A percentile compares a stretch with the other conserved stretches of the same genome.
These are phyloP conservation scores for Merodon equestris DNA, from an alignment of 2,888 invertebrate genomes.

Conservation along the genomic window DNA sequence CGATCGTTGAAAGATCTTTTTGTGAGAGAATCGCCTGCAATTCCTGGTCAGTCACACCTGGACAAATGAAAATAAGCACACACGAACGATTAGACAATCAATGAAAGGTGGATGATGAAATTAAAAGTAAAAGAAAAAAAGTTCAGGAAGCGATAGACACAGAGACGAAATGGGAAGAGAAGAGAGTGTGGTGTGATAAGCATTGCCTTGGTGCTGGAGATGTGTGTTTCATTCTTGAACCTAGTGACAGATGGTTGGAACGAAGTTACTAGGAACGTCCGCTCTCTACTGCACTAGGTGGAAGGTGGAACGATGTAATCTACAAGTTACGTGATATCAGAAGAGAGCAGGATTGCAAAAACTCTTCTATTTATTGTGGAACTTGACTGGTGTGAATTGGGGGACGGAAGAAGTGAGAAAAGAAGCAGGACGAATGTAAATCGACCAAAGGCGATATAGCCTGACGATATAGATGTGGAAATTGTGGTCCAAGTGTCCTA, in stretches of 20 bases:
- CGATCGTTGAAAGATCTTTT: slow-evolving; percentile 87
- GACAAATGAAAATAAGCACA: too few relatives aligned
- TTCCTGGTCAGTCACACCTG: slow-evolving; percentile 85
- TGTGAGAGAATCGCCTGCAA: slow-evolving; percentile 86
- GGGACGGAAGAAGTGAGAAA: too few relatives aligned
- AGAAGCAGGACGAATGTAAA: too few relatives aligned
- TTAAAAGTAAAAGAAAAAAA: too few relatives aligned
- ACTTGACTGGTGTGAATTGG: too few relatives aligned
- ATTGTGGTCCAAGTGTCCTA: too few relatives aligned
- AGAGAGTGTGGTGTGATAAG: slow-evolving; percentile 13
- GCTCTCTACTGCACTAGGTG: slow-evolving; percentile 25
- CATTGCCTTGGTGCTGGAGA: slow-evolving; percentile 2
- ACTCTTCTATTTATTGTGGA: too few relatives aligned
- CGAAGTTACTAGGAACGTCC: neutral
- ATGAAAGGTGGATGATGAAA: neutral
- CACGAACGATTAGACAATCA: slow-evolving; percentile 51
- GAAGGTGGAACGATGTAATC: slow-evolving; percentile 46
- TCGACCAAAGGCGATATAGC: too few relatives aligned
- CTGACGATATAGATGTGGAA: too few relatives aligned
- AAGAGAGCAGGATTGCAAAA: neutral
- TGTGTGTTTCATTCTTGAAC: slow-evolving; percentile 61
- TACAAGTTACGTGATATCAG: slow-evolving; percentile 40
- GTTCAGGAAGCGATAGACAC: too few relatives aligned
- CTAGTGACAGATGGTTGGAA: slow-evolving; percentile 13
- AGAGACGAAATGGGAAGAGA: too few relatives aligned